Conservation (phyloP, 2,113 vertebrate species). For the Albula glossodonta region DNA sequence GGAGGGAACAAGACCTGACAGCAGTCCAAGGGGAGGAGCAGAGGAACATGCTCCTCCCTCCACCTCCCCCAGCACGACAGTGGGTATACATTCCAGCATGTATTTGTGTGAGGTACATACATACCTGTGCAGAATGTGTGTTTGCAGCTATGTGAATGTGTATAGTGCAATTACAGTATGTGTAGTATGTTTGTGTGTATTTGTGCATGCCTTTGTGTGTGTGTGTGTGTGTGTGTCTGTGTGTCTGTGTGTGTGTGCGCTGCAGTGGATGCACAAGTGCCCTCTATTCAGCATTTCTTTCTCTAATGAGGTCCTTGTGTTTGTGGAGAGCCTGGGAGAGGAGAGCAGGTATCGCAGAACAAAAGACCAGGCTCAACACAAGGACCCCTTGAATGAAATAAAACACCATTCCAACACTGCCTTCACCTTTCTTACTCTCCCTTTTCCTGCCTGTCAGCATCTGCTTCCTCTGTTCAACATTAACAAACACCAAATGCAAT, state of each 20-base stretch:
- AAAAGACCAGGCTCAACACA: not conserved
- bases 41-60: too few relatives aligned
- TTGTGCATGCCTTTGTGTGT: not conserved
- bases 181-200: not conserved
- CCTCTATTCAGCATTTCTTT: not conserved
- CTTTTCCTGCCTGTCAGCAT: constrained; percentile 17
- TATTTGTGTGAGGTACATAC: too few relatives aligned
- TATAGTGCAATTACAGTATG: too few relatives aligned
- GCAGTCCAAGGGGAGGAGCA: too few relatives aligned
- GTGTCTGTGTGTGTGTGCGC: too few relatives aligned
- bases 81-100: too few relatives aligned
- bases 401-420: not conserved
- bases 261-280: not conserved
- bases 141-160: too few relatives aligned
- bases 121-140: too few relatives aligned
- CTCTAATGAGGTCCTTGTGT: constrained; percentile 25
- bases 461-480: constrained; percentile 38
- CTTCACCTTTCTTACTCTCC: not conserved
- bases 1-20: too few relatives aligned
- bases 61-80: too few relatives aligned
- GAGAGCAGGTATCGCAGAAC: constrained; percentile 18
- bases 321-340: constrained; percentile 18
- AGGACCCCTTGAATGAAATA: not conserved
- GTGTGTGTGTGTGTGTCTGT: too few relatives aligned
- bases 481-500: constrained; percentile 42